Conservation (phyloP, 2,888 invertebrate genomes). For the Cloeon dipterum region DNA sequence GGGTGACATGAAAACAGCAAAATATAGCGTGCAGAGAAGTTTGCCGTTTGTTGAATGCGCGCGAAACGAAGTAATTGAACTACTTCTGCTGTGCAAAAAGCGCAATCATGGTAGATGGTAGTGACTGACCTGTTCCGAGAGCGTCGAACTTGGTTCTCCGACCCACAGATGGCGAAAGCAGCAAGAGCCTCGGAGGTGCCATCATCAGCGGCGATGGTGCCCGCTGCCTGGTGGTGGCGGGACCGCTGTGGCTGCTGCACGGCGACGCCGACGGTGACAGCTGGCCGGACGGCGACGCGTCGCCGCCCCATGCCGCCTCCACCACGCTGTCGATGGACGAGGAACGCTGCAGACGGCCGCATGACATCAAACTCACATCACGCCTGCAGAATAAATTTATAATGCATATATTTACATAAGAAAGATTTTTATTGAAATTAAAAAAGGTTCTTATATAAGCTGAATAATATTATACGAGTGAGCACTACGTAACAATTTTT, state of each 20-base stretch:
- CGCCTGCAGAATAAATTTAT: conserved; percentile 19
- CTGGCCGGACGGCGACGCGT: conserved; percentile 9
- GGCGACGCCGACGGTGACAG: conserved; percentile 15
- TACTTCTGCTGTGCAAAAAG: too few species aligned
- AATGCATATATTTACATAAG: too few species aligned
- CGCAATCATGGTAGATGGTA: too few species aligned
- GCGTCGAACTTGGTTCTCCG: conserved; percentile 44
- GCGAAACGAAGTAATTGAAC: too few species aligned
- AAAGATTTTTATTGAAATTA: too few species aligned
- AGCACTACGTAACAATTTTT: too few species aligned
- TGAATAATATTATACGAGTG: too few species aligned
- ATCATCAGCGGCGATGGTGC: conserved; percentile 20
- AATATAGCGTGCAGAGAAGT: too few species aligned
- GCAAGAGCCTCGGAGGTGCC: conserved; percentile 19
- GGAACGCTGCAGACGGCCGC: conserved; percentile 39
- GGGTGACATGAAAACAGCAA: too few species aligned
- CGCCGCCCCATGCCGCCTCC: conserved; percentile 33
- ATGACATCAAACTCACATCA: conserved; percentile 14
- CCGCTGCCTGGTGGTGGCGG: conserved; percentile 17
- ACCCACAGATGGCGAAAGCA: conserved; percentile 52
- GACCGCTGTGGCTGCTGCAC: conserved; percentile 15
- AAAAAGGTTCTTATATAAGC: too few species aligned
- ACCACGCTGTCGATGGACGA: conserved; percentile 56
- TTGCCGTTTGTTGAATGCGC: too few species aligned
- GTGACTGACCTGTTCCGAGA: neutral